phyloP scores from a whole-genome alignment of 1,140 invertebrate genomes.

The Leptonema lineaticorne region DNA sequence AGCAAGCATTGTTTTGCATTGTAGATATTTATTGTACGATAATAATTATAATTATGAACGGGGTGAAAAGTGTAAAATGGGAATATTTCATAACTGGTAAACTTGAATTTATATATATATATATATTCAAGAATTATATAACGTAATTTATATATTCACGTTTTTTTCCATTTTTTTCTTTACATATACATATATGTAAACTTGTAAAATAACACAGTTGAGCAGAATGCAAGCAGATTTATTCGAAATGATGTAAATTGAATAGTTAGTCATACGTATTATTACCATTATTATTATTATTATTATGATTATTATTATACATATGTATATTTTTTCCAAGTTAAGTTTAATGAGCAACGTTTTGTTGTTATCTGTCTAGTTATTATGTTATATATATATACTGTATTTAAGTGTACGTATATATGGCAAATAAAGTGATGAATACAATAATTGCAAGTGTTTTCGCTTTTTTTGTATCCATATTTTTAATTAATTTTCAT shows the following conservation, averaged over 20 bases:
- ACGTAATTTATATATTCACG: too few relatives aligned
- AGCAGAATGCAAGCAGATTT: conserved; percentile 12
- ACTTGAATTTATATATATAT: background rate
- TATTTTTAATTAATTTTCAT: too few relatives aligned
- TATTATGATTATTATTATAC: too few relatives aligned
- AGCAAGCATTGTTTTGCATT: conserved; percentile 1
- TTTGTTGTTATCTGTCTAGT: conserved; percentile 39
- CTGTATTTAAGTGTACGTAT: conserved; percentile 42
- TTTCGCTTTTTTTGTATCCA: too few relatives aligned
- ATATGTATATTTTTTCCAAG: conserved; percentile 17
- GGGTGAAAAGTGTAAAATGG: background rate
- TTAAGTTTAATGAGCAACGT: conserved; percentile 17
- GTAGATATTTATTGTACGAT: conserved; percentile 9
- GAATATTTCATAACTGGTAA: background rate
- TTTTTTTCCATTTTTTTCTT: too few relatives aligned
- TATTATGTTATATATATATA: conserved; percentile 37
- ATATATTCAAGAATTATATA: background rate
- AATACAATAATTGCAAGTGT: too few relatives aligned
- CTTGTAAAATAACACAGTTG: conserved; percentile 4
- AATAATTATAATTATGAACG: background rate
- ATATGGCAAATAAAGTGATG: conserved; percentile 43
- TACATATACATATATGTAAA: background rate
- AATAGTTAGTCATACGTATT: conserved; percentile 10
- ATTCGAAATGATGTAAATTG: conserved; percentile 16
- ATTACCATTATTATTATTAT: too few relatives aligned